A percentile compares a stretch with the other conserved stretches of the same genome.
These are phyloP conservation scores for Ridgeia piscesae DNA, from an alignment of 1,140 invertebrate genomes.

Conservation along the genomic window DNA sequence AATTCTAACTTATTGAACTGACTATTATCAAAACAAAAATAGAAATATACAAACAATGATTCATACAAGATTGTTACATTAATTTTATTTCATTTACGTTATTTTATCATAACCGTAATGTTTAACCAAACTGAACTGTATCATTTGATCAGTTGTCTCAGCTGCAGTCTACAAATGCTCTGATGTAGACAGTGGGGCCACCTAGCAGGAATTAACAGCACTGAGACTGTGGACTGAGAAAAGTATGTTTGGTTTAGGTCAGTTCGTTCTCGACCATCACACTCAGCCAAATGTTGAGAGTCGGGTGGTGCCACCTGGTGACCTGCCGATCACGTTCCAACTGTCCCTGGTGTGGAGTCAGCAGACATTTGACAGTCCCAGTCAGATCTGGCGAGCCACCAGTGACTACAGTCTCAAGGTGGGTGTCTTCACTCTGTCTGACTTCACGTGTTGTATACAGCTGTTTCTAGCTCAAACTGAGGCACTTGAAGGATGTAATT, in stretches of 20 bases:
- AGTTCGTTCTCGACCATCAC: slow-evolving; percentile 57
- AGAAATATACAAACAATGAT: not conserved
- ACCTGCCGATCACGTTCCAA: slow-evolving; percentile 52
- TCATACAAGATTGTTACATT: not conserved
- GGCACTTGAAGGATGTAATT: no score
- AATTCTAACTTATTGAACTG: not conserved
- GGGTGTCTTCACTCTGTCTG: not conserved
- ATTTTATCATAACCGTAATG: not conserved
- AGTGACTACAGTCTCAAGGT: slow-evolving; percentile 58
- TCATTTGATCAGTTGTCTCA: not conserved
- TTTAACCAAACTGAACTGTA: not conserved
- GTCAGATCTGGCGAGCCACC: slow-evolving; percentile 60
- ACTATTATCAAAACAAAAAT: not conserved
- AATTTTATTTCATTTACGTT: not conserved
- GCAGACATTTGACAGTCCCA: slow-evolving; percentile 59
- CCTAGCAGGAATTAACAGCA: not conserved
- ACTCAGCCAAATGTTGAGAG: slow-evolving; percentile 43
- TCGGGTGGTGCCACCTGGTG: slow-evolving; percentile 46
- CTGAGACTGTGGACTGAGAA: not conserved
- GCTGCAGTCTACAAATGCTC: not conserved
- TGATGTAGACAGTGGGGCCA: not conserved
- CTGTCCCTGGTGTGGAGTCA: slow-evolving; percentile 59
- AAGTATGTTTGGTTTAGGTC: slow-evolving; percentile 39
- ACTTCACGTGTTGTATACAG: no score
- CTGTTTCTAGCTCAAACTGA: no score